Evolutionary conservation across 1,140 invertebrate genomes (phyloP), one percentile per base, ranked within the genome.

Genomic region (Sitodiplosis mosellana): DNA sequence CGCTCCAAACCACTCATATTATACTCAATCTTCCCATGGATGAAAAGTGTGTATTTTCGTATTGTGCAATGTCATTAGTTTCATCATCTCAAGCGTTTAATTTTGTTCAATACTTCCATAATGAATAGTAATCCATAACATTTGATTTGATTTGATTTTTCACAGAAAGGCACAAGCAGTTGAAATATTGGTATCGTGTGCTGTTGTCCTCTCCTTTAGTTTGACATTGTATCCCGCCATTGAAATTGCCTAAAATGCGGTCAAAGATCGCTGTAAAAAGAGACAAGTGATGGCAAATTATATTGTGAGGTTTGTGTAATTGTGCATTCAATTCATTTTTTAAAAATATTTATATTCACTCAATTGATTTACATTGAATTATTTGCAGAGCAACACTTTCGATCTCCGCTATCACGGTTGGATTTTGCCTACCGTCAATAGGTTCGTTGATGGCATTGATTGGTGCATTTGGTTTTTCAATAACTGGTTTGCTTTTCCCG

Each of bases 151-250:
- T n/a, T n/a, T n/a, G n/a, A n/a, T n/a, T n/a, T n/a, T 50, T 69
- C 72, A 51, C 70, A 90, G 87, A 56, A 69, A 84, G 12, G 86
- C 88, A 22, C 80, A 91, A 72, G 66, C 76, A 22, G 88, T 94
- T 1, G 82, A 89, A 65, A 67, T 95, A 36, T 67, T 88, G 34
- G 90, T 96, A 58, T 83, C 77, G 0, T 57, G 92, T 11, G 86
- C 88, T 2, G 87, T 96, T 2, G 94, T 84, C 59, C 84, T 88
- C 58, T 89, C 88, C 0, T 96, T 92, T 63, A 87, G 85, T n/a
- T 73, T 98, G 36, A 93, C 97, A 66, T 89, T 95, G 59, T 98
- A 89, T 64, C 91, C 98, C 1, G 92, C 90, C 58, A 65, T 87
- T 17, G 83, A 87, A 57, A 87, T 87, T 50, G 75, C 70, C 36